Conservation (phyloP, 2,797 vertebrate species). For the Otolemur crassicaudatus region DNA sequence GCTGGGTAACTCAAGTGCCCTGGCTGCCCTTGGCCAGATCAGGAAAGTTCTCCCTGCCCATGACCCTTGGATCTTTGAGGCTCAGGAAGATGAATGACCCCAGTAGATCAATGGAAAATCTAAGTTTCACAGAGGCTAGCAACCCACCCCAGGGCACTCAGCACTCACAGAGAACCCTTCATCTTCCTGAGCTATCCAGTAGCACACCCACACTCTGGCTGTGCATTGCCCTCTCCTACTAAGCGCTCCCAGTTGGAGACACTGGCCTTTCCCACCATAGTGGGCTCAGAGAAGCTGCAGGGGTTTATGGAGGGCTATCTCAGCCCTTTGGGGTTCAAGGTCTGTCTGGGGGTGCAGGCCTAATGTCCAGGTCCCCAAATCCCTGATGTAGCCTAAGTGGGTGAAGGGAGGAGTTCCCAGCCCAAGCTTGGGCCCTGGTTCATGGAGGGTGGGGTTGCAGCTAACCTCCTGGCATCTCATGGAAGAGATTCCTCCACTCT, state of each 20-base stretch:
- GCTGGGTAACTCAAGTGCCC: not conserved
- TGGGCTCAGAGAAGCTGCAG: not conserved
- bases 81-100: not conserved
- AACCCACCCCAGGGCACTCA: not conserved
- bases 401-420: not conserved
- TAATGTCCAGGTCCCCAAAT: not conserved
- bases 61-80: not conserved
- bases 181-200: not conserved
- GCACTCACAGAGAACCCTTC: too few relatives aligned
- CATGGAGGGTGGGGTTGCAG: not conserved
- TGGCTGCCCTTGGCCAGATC: not conserved
- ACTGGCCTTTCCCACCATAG: not conserved
- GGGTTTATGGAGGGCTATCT: too few relatives aligned
- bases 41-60: not conserved
- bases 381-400: not conserved
- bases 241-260: not conserved
- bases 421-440: not conserved
- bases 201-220: accelerated
- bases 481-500: not conserved
- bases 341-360: not conserved
- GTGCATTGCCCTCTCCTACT: not conserved
- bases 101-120: not conserved
- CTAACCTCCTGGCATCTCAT: not conserved
- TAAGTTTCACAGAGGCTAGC: not conserved
- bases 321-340: not conserved